Percentiles rank a stretch among this genome's conserved stretches.
Evolutionary conservation across 2,888 invertebrate genomes (phyloP).

Genomic region (Sphaerophoria taeniata): DNA sequence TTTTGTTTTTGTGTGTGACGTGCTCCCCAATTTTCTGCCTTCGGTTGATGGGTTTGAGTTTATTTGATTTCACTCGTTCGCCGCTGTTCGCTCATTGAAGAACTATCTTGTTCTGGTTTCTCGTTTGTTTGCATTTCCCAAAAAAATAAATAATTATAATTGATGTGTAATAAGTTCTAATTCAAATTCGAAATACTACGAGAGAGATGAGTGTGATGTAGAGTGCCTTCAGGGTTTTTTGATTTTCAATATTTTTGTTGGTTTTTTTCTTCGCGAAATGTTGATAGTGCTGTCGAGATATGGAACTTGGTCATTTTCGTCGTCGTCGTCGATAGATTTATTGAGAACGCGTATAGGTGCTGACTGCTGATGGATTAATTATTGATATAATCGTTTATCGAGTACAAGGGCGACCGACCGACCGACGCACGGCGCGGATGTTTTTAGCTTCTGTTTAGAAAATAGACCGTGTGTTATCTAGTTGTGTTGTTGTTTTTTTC

Average conservation of each 20-base stretch:
- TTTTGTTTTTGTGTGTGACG: neutral
- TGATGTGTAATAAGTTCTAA: conserved; percentile 31
- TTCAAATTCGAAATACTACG: conserved; percentile 15
- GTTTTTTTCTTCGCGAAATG: neutral
- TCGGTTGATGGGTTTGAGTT: conserved; percentile 29
- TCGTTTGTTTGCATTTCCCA: neutral
- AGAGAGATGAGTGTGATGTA: conserved; percentile 22
- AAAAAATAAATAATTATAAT: conserved; percentile 25
- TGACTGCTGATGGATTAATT: conserved; percentile 40
- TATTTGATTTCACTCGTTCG: conserved; percentile 11
- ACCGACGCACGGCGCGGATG: neutral
- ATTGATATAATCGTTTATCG: conserved; percentile 23
- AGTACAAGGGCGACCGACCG: conserved; percentile 7
- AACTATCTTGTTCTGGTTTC: conserved; percentile 3
- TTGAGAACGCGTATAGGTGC: neutral
- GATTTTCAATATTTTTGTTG: neutral
- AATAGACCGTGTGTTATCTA: conserved; percentile 7
- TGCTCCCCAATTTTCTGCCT: conserved; percentile 44
- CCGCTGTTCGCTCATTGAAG: neutral
- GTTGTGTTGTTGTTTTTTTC: neutral
- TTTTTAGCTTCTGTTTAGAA: conserved; percentile 32
- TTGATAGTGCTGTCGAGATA: conserved; percentile 35
- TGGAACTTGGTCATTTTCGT: conserved; percentile 17
- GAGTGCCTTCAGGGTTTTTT: neutral
- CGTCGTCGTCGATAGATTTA: conserved; percentile 28